phyloP scores from a whole-genome alignment of 2,113 vertebrate species.

The Gymnorhina tibicen region DNA sequence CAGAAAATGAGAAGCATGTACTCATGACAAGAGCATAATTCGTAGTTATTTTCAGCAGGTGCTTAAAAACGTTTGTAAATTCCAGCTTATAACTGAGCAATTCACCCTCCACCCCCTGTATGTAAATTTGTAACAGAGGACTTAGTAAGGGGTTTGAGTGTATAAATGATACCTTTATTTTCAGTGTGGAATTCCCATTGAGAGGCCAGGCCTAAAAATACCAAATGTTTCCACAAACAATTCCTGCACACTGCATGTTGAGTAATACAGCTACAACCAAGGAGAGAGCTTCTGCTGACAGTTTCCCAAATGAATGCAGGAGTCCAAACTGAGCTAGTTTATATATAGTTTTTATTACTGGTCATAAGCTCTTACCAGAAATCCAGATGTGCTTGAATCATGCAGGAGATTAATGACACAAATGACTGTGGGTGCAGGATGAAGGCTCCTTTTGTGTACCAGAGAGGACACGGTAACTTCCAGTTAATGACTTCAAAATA shows the following conservation, averaged over 20 bases:
- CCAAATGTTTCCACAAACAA: constrained; percentile 44
- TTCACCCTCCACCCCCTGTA: neutral
- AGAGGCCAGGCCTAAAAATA: constrained; percentile 41
- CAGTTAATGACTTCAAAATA: neutral
- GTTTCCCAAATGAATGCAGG: neutral
- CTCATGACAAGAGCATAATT: constrained; percentile 38
- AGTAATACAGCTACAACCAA: neutral
- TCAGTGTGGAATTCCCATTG: constrained; percentile 24
- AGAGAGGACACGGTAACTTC: neutral
- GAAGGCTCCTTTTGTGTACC: neutral
- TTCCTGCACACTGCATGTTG: neutral
- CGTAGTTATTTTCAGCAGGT: constrained; percentile 26
- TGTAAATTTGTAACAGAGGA: neutral
- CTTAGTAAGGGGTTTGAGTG: neutral
- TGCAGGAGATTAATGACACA: neutral
- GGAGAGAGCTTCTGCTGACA: neutral
- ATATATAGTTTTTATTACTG: constrained; percentile 5
- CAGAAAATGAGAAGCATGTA: neutral
- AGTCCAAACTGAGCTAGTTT: neutral
- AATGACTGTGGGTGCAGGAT: neutral
- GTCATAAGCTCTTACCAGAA: neutral
- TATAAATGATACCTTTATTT: constrained; percentile 8
- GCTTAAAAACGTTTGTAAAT: constrained; percentile 19
- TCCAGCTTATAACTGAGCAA: neutral
- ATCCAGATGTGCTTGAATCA: constrained; percentile 30